Conservation (phyloP, 92 coral and sea anemone species). For the Parazoanthus darwini region DNA sequence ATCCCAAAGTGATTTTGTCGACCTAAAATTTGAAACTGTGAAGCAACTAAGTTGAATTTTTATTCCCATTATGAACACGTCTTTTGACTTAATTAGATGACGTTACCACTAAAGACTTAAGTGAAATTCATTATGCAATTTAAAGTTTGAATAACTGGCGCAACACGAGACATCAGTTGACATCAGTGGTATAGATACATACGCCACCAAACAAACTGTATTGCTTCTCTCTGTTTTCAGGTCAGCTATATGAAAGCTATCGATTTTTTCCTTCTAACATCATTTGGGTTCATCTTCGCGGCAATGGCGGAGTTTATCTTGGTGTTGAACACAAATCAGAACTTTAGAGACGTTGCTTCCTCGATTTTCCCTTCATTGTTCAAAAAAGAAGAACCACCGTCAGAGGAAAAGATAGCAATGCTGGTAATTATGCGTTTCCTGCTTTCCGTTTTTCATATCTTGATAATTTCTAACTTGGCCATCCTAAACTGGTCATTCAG, state of each 20-base stretch:
- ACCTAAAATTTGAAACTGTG: too few species aligned
- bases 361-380: conserved; percentile 20
- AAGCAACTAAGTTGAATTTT: too few species aligned
- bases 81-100: too few species aligned
- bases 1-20: too few species aligned
- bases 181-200: not conserved
- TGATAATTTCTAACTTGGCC: not conserved
- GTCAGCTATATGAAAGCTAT: conserved; percentile 95
- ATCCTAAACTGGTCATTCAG: not conserved
- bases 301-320: conserved; percentile 83
- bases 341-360: conserved; percentile 8
- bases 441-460: not conserved
- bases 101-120: too few species aligned
- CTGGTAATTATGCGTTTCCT: not conserved
- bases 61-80: too few species aligned
- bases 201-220: not conserved
- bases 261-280: conserved; percentile 79
- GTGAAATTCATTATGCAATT: too few species aligned
- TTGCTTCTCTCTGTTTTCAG: conserved; percentile 16
- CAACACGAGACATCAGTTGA: not conserved
- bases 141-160: too few species aligned
- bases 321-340: conserved; percentile 73
- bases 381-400: not conserved
- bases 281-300: conserved; percentile 86
- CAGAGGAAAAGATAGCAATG: conserved; percentile 21